Base-by-base conservation (phyloP, 2,113 vertebrate genomes). In the Nesoenas mayeri region DNA sequence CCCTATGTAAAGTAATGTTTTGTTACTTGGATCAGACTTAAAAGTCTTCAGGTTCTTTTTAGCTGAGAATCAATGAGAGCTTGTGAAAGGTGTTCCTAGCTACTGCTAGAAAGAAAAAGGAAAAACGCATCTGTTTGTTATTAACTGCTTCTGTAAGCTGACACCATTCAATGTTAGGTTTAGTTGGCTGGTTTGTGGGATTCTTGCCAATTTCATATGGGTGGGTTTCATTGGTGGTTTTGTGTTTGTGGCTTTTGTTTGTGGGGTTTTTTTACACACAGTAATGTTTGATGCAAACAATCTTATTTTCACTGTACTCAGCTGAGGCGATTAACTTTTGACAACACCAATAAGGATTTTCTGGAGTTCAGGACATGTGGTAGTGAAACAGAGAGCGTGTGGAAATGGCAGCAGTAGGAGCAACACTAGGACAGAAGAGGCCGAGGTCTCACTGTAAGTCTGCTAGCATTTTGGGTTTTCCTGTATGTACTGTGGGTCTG, bases 21-120 rank as follows among this genome's bases (percentile, higher is more conserved):
- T 81, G 36, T 66, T 86, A 32, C 15, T 67, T 15, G 21, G 40
- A 88, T 73, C 47, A 62, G 15, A 73, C 12, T 89, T 73, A 50
- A 65, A 95, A 93, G 65, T 80, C 79, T 40, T 79, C 11, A 85
- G 61, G n/a, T 90, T 61, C 54, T 80, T 93, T 53, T 78, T 22
- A 74, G 57, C 42, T 42, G 32, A 7, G 1, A 78, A 60, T 11
- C 4, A 0, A 62, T 74, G 29, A 29, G 8, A 67, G 29, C 20
- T 75, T 85, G 26, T 89, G 42, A 65, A 65, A 88, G 24, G 34
- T 38, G 31, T 72, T 82, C 40, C 70, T 61, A 69, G 44, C 53
- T n/a, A 61, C 5, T 12, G 6, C 14, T 29, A 74, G 6, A 13
- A 72, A 77, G 11, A 86, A 69, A 79, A 62, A 6, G 8, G 54